Percentiles rank a stretch among this genome's conserved stretches.
Evolutionary conservation across 2,113 vertebrate species (phyloP).

Genomic region (Carassius auratus): DNA sequence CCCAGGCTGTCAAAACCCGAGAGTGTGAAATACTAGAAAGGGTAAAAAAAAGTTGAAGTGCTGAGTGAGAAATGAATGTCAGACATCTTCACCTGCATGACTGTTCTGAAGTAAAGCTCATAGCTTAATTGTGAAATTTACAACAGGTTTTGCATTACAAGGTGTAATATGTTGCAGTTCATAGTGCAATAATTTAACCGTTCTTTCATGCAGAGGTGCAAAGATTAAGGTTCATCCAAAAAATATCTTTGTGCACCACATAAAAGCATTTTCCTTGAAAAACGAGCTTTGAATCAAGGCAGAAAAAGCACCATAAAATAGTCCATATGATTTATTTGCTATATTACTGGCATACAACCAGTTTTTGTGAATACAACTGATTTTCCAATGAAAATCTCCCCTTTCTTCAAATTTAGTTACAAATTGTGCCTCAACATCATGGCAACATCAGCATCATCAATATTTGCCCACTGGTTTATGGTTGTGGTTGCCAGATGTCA

Average conservation of each 20-base stretch:
- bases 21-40: constrained; percentile 15
- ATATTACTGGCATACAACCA: not conserved
- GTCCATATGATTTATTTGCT: not conserved
- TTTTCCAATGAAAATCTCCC: not conserved
- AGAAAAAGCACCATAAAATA: not conserved
- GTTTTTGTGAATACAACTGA: not conserved
- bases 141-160: not conserved
- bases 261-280: not conserved
- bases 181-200: not conserved
- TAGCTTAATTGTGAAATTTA: not conserved
- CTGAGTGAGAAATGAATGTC: constrained; percentile 22
- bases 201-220: not conserved
- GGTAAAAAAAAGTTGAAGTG: not conserved
- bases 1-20: constrained; percentile 29
- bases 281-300: not conserved
- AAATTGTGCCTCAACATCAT: not conserved
- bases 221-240: not conserved
- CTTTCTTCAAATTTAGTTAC: not conserved
- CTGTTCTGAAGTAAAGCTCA: constrained; percentile 7
- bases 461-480: no score
- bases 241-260: not conserved
- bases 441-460: no score
- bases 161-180: not conserved
- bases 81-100: constrained; percentile 8
- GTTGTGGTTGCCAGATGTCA: no score